phyloP scores from a whole-genome alignment of 2,113 vertebrate genomes.

The Dolichotis patagonum region DNA sequence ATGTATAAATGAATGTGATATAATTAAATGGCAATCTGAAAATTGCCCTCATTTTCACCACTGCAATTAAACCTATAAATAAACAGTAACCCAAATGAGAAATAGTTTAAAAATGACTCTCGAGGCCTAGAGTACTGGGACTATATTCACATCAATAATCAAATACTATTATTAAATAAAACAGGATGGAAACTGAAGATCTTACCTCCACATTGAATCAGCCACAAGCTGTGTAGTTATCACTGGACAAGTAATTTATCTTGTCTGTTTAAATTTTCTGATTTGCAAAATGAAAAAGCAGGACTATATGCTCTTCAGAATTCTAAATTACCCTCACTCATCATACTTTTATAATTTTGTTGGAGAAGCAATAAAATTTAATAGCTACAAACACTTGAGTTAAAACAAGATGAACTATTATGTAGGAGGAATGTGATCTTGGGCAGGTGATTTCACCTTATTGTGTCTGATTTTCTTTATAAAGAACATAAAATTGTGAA shows the following conservation, averaged over 20 bases:
- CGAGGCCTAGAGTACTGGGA: neutral
- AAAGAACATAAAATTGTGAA: neutral
- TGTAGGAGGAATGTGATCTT: neutral
- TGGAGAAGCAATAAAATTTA: neutral
- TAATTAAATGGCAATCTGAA: slow-evolving; percentile 50
- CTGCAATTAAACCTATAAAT: slow-evolving; percentile 34
- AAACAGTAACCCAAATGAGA: slow-evolving; percentile 43
- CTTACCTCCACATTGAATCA: neutral
- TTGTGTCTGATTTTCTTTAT: neutral
- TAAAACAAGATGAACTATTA: neutral
- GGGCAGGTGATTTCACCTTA: neutral
- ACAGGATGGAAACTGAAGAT: slow-evolving; percentile 41
- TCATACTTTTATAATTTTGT: neutral
- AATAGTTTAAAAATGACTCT: slow-evolving; percentile 55
- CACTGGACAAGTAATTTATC: neutral
- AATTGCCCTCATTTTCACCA: slow-evolving; percentile 12
- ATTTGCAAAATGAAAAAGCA: slow-evolving; percentile 37
- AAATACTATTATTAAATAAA: slow-evolving; percentile 56
- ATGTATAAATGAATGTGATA: neutral
- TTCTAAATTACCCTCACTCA: slow-evolving; percentile 5
- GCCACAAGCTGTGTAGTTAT: slow-evolving; percentile 8
- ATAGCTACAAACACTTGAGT: neutral
- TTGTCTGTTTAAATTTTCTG: slow-evolving; percentile 19
- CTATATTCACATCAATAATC: slow-evolving; percentile 14
- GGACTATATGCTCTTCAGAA: neutral